Percentiles rank a stretch among this genome's conserved stretches.
phyloP scores from a whole-genome alignment of 2,113 vertebrate genomes.

The Takifugu flavidus region DNA sequence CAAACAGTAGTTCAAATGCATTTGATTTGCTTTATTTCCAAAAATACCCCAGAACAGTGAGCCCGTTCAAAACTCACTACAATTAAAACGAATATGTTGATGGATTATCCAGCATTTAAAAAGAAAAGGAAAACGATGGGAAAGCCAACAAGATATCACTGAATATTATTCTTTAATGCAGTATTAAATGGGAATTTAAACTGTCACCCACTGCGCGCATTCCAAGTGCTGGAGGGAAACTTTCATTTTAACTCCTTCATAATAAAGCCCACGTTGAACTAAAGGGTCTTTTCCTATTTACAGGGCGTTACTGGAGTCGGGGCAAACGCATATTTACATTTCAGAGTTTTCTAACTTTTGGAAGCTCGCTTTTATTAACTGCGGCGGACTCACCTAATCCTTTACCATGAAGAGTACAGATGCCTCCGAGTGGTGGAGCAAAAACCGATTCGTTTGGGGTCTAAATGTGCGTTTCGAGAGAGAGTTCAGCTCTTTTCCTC shows the following conservation, averaged over 20 bases:
- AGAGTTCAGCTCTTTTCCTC: neutral
- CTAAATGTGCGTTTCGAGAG: neutral
- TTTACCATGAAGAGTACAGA: conserved; percentile 20
- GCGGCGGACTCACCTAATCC: conserved; percentile 39
- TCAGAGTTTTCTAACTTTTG: no score
- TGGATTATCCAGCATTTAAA: neutral
- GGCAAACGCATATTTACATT: no score
- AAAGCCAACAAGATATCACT: neutral
- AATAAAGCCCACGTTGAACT: no score
- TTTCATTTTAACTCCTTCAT: no score
- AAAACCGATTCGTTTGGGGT: neutral
- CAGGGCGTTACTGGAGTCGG: conserved; percentile 18
- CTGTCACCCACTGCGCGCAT: no score
- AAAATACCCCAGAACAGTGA: no score
- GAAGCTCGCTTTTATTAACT: neutral
- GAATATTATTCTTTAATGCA: neutral
- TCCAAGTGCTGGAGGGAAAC: no score
- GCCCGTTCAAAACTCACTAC: no score
- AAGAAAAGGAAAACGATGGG: neutral
- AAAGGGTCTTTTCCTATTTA: conserved; percentile 37
- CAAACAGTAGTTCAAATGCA: neutral
- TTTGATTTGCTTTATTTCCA: neutral
- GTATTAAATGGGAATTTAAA: neutral
- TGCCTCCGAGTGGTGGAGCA: neutral
- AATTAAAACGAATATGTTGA: neutral